Evolutionary conservation across 35 echinoderm and acorn worm genomes (phyloP).

Genomic region (Anneissia japonica): DNA sequence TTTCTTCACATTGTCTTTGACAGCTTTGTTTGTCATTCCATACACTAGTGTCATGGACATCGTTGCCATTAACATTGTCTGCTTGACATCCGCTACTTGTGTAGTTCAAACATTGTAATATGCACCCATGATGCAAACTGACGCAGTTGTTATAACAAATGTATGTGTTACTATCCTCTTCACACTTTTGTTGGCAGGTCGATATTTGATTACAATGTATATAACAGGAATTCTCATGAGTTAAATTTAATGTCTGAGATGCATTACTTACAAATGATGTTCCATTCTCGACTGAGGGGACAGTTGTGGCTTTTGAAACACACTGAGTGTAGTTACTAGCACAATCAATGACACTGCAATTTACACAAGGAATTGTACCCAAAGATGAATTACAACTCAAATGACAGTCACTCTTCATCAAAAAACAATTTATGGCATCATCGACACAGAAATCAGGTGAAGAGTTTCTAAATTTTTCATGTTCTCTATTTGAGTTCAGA

Average conservation of each 20-base stretch:
- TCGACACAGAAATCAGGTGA: background rate
- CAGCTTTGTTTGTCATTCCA: background rate
- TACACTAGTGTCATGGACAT: background rate
- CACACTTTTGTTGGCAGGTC: background rate
- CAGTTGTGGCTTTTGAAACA: background rate
- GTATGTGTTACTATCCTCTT: background rate
- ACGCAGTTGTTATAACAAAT: background rate
- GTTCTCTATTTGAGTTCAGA: background rate
- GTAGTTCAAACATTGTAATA: background rate
- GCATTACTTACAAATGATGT: background rate
- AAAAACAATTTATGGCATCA: background rate
- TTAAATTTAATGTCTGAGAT: background rate
- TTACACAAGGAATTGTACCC: background rate
- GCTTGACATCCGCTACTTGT: background rate
- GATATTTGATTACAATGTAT: background rate
- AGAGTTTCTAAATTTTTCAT: background rate
- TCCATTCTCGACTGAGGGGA: background rate
- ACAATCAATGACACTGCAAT: background rate
- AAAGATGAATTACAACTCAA: background rate
- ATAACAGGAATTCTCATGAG: background rate
- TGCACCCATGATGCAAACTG: background rate
- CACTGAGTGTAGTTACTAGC: background rate
- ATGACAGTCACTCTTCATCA: background rate
- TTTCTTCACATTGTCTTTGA: background rate
- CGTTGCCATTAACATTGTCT: background rate